Conservation (phyloP, 37 sponge, comb jelly and placozoan genomes). For the Aplysina aerophoba region DNA sequence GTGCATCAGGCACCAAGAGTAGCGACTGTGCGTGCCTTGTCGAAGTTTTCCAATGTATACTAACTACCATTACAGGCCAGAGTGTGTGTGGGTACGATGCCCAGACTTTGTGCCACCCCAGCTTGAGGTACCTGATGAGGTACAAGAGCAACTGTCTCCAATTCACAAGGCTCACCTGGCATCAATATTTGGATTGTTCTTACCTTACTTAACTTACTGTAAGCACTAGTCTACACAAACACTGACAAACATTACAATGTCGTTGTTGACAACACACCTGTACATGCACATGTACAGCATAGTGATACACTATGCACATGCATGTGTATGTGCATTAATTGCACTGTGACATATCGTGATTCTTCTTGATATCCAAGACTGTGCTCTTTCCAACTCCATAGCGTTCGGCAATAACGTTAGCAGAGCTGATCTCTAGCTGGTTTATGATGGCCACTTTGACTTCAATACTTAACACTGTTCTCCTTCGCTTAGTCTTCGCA, state of each 20-base stretch:
- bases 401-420: too few relatives aligned
- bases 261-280: not conserved
- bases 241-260: not conserved
- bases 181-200: constrained; percentile 6
- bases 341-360: not conserved
- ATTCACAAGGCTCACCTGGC: constrained; percentile 29
- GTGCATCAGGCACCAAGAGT: constrained; percentile 49
- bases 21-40: constrained; percentile 25
- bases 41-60: constrained; percentile 18
- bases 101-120: constrained; percentile 26
- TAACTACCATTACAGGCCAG: constrained; percentile 28
- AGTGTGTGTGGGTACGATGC: not conserved
- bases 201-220: too few relatives aligned
- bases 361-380: not conserved
- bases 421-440: too few relatives aligned
- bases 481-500: too few relatives aligned
- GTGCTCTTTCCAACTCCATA: too few relatives aligned
- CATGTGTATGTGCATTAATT: constrained; percentile 2
- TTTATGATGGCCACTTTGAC: too few relatives aligned
- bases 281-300: not conserved
- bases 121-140: constrained; percentile 39
- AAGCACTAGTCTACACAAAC: not conserved
- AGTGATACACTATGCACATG: constrained; percentile 2
- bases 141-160: not conserved
- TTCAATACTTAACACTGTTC: too few relatives aligned